phyloP scores from a whole-genome alignment of 1,140 invertebrate genomes.

The Drosophila nasuta region DNA sequence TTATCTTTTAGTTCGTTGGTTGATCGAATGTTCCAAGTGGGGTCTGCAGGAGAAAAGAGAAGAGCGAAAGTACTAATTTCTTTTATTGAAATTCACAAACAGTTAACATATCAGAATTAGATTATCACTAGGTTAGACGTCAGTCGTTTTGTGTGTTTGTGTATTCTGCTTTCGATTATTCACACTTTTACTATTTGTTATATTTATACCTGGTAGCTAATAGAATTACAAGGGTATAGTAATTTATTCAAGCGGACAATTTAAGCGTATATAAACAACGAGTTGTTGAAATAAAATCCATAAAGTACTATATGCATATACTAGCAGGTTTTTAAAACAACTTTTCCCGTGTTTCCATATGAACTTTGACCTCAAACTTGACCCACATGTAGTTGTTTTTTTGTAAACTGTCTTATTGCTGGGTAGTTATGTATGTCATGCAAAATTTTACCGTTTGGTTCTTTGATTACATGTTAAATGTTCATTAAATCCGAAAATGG shows the following conservation, averaged over 20 bases:
- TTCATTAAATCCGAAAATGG: no score
- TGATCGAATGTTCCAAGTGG: constrained; percentile 52
- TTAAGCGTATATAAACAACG: background rate
- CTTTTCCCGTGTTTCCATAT: no score
- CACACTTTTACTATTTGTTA: constrained; percentile 31
- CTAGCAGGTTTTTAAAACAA: no score
- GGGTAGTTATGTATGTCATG: no score
- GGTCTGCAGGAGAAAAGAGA: constrained; percentile 35
- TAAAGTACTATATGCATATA: no score
- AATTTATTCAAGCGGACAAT: background rate
- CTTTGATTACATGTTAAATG: no score
- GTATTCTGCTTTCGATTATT: constrained; percentile 40
- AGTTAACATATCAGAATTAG: constrained; percentile 33
- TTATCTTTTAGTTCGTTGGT: constrained; percentile 54
- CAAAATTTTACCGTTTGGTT: no score
- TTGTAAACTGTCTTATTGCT: no score
- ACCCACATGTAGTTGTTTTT: no score
- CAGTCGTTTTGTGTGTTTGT: constrained; percentile 53
- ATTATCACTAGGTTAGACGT: constrained; percentile 71
- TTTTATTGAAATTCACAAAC: constrained; percentile 2
- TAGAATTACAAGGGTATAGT: background rate
- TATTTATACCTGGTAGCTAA: background rate
- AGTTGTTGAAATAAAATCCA: no score
- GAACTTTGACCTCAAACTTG: no score
- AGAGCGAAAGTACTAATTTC: constrained; percentile 28